Conservation (phyloP, 2,888 invertebrate genomes). For the Diplazon laetatorius region DNA sequence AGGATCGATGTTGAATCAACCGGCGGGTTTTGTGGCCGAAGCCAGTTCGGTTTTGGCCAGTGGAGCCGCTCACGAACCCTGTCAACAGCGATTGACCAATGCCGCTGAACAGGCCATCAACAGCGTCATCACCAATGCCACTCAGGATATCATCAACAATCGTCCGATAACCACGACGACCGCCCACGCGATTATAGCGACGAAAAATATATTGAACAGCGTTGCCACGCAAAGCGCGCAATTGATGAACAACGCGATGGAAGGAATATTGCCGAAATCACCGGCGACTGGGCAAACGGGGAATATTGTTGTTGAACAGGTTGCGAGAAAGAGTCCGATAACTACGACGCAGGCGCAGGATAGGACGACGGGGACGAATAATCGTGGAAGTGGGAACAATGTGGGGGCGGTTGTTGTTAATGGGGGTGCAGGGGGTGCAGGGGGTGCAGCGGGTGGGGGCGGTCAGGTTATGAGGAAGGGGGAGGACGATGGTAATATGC, state of each 20-base stretch:
- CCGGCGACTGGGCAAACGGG: constrained; percentile 72
- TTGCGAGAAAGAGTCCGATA: constrained; percentile 77
- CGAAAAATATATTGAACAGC: constrained; percentile 80
- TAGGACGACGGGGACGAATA: too few relatives aligned
- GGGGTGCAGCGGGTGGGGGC: constrained; percentile 83
- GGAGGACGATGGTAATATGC: constrained; percentile 82
- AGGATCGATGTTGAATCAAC: constrained; percentile 79
- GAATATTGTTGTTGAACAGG: constrained; percentile 80
- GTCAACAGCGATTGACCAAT: constrained; percentile 79
- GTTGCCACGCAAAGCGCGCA: constrained; percentile 81
- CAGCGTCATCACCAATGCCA: constrained; percentile 80
- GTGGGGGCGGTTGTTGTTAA: too few relatives aligned
- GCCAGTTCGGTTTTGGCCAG: constrained; percentile 80
- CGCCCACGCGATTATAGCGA: constrained; percentile 82
- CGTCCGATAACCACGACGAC: constrained; percentile 79
- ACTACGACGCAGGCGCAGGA: too few relatives aligned
- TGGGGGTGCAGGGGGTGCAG: too few relatives aligned
- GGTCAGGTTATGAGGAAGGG: constrained; percentile 84
- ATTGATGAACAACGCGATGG: constrained; percentile 81
- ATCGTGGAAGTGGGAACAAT: too few relatives aligned
- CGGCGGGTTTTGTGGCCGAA: constrained; percentile 80
- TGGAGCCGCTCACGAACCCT: constrained; percentile 79
- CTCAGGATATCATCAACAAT: constrained; percentile 81
- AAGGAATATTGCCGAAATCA: constrained; percentile 79
- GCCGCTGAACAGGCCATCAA: constrained; percentile 81